Percentiles rank a stretch among this genome's conserved stretches.
Evolutionary conservation across 2,888 invertebrate genomes (phyloP).

Genomic region (Linnaemya tessellans): DNA sequence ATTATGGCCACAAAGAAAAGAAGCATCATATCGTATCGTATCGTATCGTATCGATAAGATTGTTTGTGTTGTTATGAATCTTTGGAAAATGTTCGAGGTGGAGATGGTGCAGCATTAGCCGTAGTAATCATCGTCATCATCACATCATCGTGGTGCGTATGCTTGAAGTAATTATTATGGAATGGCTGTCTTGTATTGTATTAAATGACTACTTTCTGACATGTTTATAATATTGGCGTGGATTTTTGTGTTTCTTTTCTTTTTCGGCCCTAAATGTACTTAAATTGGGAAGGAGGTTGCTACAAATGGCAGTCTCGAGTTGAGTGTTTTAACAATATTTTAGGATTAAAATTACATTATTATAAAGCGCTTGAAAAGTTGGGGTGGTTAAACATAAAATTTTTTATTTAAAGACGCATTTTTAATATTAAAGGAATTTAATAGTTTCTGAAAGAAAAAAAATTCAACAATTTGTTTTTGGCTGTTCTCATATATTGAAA

Average conservation of each 20-base stretch:
- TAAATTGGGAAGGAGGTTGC: constrained; percentile 5
- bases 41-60: constrained; percentile 70
- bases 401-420: constrained; percentile 5
- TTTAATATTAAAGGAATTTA: neutral
- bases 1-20: constrained; percentile 76
- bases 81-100: constrained; percentile 19
- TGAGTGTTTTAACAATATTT: constrained; percentile 70
- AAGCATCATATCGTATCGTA: constrained; percentile 54
- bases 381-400: constrained; percentile 1
- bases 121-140: constrained; percentile 49
- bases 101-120: constrained; percentile 22
- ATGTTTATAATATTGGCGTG: constrained; percentile 69
- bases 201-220: constrained; percentile 72
- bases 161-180: constrained; percentile 70
- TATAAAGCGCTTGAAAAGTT: constrained; percentile 11
- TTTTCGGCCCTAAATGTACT: constrained; percentile 46
- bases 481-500: neutral
- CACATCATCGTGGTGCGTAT: constrained; percentile 67
- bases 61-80: constrained; percentile 46
- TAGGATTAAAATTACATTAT: constrained; percentile 68
- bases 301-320: constrained; percentile 46
- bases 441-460: neutral
- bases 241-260: constrained; percentile 49
- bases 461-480: neutral
- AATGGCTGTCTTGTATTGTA: constrained; percentile 54